phyloP scores from a whole-genome alignment of 2,888 invertebrate species.

The Chaitophorus viminalis region DNA sequence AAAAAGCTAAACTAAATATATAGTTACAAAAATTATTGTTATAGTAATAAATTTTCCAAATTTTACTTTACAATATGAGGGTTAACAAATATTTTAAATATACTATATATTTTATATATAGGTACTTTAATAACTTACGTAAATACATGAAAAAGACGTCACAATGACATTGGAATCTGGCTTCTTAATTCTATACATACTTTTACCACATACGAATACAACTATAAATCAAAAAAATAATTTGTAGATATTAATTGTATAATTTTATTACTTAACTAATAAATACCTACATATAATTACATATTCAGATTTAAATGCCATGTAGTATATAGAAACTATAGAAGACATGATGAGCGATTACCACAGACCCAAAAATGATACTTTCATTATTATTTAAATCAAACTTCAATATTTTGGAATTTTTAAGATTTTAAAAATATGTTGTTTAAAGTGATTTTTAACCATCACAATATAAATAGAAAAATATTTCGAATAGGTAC shows the following conservation, averaged over 20 bases:
- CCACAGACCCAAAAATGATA: too few species aligned
- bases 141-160: slow-evolving; percentile 76
- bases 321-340: too few species aligned
- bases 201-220: slow-evolving; percentile 83
- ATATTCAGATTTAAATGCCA: too few species aligned
- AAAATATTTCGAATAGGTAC: too few species aligned
- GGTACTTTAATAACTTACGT: slow-evolving; percentile 71
- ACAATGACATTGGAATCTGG: slow-evolving; percentile 80
- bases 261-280: too few species aligned
- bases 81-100: neutral
- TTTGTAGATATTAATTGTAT: neutral
- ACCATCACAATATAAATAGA: too few species aligned
- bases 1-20: neutral
- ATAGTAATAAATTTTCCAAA: neutral
- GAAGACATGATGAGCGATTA: too few species aligned
- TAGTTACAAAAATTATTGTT: neutral
- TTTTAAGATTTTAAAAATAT: too few species aligned
- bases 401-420: too few species aligned
- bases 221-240: slow-evolving; percentile 70
- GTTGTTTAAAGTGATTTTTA: too few species aligned
- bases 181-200: slow-evolving; percentile 71
- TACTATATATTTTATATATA: neutral
- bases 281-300: too few species aligned
- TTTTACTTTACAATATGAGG: neutral
- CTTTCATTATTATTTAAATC: too few species aligned